Conservation (phyloP, 2,888 invertebrate genomes). For the Hipparchia sbordonii region DNA sequence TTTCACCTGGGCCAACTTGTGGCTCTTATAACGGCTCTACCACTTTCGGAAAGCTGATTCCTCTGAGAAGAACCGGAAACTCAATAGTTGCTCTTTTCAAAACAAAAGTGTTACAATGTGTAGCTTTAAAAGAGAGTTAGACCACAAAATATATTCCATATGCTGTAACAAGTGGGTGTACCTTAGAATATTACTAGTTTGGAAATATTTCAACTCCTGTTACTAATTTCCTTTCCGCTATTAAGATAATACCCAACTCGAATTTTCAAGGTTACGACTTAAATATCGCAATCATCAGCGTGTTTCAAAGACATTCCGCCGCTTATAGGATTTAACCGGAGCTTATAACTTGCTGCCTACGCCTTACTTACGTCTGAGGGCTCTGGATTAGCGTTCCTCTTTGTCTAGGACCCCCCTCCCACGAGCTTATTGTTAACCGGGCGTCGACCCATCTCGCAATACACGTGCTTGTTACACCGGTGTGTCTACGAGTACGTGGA, state of each 20-base stretch:
- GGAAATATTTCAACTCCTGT: not conserved
- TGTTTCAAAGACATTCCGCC: not conserved
- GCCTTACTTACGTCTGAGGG: not conserved
- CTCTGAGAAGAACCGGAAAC: too few relatives aligned
- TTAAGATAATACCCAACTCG: not conserved
- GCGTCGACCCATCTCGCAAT: slow-evolving; percentile 66
- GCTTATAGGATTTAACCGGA: slow-evolving; percentile 13
- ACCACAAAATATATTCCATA: too few relatives aligned
- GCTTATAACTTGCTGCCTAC: not conserved
- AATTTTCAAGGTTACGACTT: not conserved
- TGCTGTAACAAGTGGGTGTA: too few relatives aligned
- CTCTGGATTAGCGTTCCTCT: slow-evolving; percentile 45
- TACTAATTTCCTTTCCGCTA: not conserved
- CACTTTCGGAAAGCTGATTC: too few relatives aligned
- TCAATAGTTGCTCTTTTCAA: too few relatives aligned
- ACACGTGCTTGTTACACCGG: slow-evolving; percentile 24
- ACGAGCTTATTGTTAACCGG: slow-evolving; percentile 58
- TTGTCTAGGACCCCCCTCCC: slow-evolving; percentile 54
- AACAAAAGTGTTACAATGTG: too few relatives aligned
- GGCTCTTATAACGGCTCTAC: too few relatives aligned
- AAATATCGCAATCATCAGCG: not conserved
- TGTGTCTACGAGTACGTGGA: not conserved
- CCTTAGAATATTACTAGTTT: not conserved
- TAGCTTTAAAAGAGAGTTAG: too few relatives aligned
- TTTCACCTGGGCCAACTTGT: too few relatives aligned